Base-by-base conservation (phyloP, 2,888 invertebrate genomes). In the Hyppa rectilinea region DNA sequence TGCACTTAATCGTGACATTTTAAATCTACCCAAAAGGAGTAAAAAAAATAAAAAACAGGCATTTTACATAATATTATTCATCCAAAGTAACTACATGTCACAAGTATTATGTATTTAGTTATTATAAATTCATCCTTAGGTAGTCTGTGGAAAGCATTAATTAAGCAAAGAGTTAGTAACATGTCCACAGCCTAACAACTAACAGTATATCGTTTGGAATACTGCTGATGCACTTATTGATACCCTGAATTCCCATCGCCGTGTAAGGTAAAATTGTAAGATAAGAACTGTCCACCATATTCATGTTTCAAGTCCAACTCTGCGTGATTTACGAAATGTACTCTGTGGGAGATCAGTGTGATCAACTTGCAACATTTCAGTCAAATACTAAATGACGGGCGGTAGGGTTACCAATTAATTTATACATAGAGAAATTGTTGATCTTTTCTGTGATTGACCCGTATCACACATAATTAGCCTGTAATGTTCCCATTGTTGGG, bases 241-340 rank as follows among this genome's bases (percentile, higher is more conserved):
- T 79, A 81, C 56, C 81, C 78, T 78, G 82, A 53, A 81, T 81
- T 63, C 72, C 29, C 43, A 34, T 31, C 12, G 2, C 72, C 56
- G 17, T 61, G 61, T 20, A 78, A 50, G 82, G 78, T 10, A 23
- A 79, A 63, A 64, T 72, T 60, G 52, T 66, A 34, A 78, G 78
- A 79, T 79, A 79, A 79, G 67, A 67, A 78, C 50, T 78, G 72
- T 62, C 73, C 53, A 73, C 61, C 26, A 65, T 73, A 82, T 79
- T 72, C 82, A 78, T 73, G 82, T 50, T 60, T 12, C 36, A 64
- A 29, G 72, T 73, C 61, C 64, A 50, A 65, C 73, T 61, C 62
- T 6, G 73, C 55, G 72, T 73, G 83, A 82, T 83, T 80, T 82
- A 75, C 85, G 72, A 80, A 82, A 82, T 55, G 49, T 34, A 20